Conservation (phyloP, 2,797 vertebrate genomes). For the Lemur catta region DNA sequence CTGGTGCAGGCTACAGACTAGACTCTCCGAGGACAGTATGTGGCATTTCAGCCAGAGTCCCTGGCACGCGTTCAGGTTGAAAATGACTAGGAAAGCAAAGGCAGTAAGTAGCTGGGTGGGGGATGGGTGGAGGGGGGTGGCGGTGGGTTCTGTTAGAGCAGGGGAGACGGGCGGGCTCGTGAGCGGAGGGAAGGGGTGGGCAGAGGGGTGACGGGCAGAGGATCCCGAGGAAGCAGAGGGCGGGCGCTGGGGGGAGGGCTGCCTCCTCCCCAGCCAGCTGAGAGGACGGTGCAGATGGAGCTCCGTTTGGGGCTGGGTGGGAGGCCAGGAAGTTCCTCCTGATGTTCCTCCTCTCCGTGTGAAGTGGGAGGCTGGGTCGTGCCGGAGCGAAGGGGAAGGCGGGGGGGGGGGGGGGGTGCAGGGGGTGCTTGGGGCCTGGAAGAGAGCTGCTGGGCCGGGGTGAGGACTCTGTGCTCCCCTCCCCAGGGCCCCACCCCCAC, state of each 20-base stretch:
- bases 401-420: not conserved
- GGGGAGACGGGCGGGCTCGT: constrained; percentile 5
- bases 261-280: constrained; percentile 25
- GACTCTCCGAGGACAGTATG: not conserved
- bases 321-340: constrained; percentile 77
- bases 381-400: constrained; percentile 39
- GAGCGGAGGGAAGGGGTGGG: constrained; percentile 46
- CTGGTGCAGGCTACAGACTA: not conserved
- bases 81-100: not conserved
- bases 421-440: not conserved
- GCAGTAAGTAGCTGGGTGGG: not conserved
- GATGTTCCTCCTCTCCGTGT: constrained; percentile 56
- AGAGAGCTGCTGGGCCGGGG: not conserved
- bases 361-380: constrained; percentile 78
- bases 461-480: not conserved
- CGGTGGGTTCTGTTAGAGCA: not conserved
- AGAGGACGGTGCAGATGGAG: constrained; percentile 65
- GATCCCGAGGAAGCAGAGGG: constrained; percentile 28
- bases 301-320: constrained; percentile 56
- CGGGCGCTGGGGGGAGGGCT: not conserved
- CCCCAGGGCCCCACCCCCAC: not conserved
- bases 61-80: not conserved
- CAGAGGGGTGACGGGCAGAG: not conserved
- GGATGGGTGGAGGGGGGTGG: not conserved
- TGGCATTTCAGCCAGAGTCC: not conserved